Conservation (phyloP, 1,140 invertebrate species). For the Diabrotica virgifera region DNA sequence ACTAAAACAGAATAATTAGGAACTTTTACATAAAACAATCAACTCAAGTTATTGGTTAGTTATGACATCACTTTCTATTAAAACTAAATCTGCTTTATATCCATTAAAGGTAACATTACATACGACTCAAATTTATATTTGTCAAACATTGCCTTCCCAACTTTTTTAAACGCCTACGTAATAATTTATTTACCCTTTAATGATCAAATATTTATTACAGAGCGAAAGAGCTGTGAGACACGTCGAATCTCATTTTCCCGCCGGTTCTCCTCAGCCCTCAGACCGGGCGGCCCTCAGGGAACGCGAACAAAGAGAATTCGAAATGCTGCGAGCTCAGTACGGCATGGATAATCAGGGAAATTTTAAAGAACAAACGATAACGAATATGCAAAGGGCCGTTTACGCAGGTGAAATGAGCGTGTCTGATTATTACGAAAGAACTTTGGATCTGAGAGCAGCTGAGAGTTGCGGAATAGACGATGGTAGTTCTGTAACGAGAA, state of each 20-base stretch:
- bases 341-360: conserved; percentile 80
- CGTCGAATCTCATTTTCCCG: conserved; percentile 48
- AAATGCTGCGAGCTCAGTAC: conserved; percentile 76
- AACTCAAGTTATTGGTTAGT: no score
- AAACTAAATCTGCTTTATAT: no score
- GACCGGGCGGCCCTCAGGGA: conserved; percentile 70
- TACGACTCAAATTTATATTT: no score
- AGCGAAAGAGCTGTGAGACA: conserved; percentile 52
- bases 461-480: conserved; percentile 79
- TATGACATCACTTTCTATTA: no score
- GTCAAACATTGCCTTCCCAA: no score
- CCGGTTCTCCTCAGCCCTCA: conserved; percentile 38
- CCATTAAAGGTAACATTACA: no score
- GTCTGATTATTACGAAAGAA: conserved; percentile 80
- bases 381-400: conserved; percentile 79
- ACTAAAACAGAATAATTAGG: no score
- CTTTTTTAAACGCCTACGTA: no score
- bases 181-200: no score
- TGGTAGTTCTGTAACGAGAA: conserved; percentile 69
- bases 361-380: conserved; percentile 71
- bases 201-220: conserved; percentile 18
- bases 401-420: conserved; percentile 81
- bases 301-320: conserved; percentile 77
- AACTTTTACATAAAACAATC: no score
- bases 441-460: conserved; percentile 69